Evolutionary conservation across 2,888 invertebrate species (phyloP).

Genomic region (Thumatha senex): DNA sequence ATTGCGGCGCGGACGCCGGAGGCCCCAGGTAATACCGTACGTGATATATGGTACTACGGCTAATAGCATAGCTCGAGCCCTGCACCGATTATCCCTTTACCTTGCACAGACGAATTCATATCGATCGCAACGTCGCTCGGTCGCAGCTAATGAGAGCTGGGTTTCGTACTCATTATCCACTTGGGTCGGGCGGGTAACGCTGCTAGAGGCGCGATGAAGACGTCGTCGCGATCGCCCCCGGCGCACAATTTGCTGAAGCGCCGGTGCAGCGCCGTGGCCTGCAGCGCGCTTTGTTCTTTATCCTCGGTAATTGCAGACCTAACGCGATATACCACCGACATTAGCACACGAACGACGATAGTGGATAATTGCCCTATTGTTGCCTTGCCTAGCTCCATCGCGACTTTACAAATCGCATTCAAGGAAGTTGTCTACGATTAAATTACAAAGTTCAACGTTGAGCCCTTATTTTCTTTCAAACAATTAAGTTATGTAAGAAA

Average conservation of each 20-base stretch:
- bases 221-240: constrained; percentile 57
- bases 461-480: constrained; percentile 63
- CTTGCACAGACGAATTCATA: constrained; percentile 75
- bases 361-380: constrained; percentile 79
- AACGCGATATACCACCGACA: constrained; percentile 57
- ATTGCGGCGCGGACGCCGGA: constrained; percentile 76
- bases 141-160: constrained; percentile 78
- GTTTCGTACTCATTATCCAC: constrained; percentile 81
- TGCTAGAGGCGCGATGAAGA: constrained; percentile 76
- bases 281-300: constrained; percentile 72
- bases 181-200: constrained; percentile 53
- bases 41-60: constrained; percentile 81
- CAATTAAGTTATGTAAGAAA: constrained; percentile 70
- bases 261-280: constrained; percentile 56
- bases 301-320: constrained; percentile 73
- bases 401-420: constrained; percentile 63
- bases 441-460: constrained; percentile 66
- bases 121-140: constrained; percentile 73
- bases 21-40: constrained; percentile 73
- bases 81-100: constrained; percentile 79
- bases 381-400: constrained; percentile 53
- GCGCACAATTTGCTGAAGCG: constrained; percentile 69
- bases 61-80: constrained; percentile 75
- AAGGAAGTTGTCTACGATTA: constrained; percentile 57
- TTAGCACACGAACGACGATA: constrained; percentile 68